phyloP scores from a whole-genome alignment of 2,888 invertebrate species.

The Acrobasis repandana region DNA sequence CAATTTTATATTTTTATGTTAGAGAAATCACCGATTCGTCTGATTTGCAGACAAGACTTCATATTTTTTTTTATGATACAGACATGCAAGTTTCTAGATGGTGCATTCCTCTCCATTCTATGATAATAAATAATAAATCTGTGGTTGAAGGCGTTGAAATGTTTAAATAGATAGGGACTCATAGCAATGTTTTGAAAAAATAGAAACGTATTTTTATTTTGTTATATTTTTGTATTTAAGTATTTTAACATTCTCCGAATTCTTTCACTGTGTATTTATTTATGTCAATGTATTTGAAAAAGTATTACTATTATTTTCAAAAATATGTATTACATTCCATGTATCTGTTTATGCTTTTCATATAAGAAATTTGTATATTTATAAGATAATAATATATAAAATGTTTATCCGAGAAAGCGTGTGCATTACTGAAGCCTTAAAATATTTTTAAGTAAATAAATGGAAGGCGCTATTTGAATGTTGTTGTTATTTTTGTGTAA shows the following conservation, averaged over 20 bases:
- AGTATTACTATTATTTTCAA: not conserved
- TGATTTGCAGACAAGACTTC: not conserved
- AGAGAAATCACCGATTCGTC: not conserved
- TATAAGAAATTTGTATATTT: constrained; percentile 9
- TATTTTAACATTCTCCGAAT: not conserved
- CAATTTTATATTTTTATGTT: not conserved
- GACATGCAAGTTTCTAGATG: too few species aligned
- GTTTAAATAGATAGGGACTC: not conserved
- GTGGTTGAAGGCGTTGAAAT: not conserved
- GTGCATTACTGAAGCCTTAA: constrained; percentile 16
- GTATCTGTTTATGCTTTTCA: not conserved
- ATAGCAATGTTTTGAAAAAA: not conserved
- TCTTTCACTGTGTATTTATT: not conserved
- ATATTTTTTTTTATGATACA: not conserved
- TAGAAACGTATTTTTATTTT: not conserved
- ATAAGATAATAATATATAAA: not conserved
- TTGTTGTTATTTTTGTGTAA: not conserved
- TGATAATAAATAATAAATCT: not conserved
- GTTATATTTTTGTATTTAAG: not conserved
- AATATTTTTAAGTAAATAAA: constrained; percentile 25
- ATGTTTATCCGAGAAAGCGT: constrained; percentile 9
- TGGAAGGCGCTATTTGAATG: constrained; percentile 21
- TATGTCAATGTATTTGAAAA: not conserved
- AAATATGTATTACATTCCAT: constrained; percentile 15
- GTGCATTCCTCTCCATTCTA: too few species aligned